Evolutionary conservation across 2,888 invertebrate genomes (phyloP).

Genomic region (Amitus sp.): DNA sequence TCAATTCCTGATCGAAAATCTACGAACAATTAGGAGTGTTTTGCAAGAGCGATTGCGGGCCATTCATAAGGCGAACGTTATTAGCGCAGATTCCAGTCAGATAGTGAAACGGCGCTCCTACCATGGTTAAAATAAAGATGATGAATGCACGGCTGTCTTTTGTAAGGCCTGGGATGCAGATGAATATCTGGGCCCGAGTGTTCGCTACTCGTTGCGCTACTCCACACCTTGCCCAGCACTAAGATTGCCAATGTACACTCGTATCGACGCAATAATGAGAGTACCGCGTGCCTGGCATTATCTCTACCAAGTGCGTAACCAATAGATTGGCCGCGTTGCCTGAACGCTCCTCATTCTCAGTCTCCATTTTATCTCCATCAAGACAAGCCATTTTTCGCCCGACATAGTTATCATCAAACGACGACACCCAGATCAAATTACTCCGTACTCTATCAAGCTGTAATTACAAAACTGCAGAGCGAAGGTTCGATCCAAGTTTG

Average conservation of each 20-base stretch:
- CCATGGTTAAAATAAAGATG: conserved; percentile 63
- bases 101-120: conserved; percentile 49
- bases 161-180: conserved; percentile 52
- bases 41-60: conserved; percentile 47
- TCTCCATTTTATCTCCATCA: conserved; percentile 26
- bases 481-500: too few species aligned
- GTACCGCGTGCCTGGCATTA: conserved; percentile 13
- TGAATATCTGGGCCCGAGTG: conserved; percentile 55
- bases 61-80: conserved; percentile 61
- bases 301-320: conserved; percentile 5
- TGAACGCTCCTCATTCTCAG: conserved; percentile 3
- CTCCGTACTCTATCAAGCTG: conserved; percentile 22
- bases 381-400: conserved; percentile 14
- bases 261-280: conserved; percentile 22
- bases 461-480: conserved; percentile 27
- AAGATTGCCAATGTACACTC: conserved; percentile 34
- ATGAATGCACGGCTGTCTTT: conserved; percentile 56
- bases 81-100: conserved; percentile 60
- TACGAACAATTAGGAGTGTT: conserved; percentile 6
- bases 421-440: conserved; percentile 12
- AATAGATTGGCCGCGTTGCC: conserved; percentile 13
- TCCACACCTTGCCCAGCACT: conserved; percentile 13
- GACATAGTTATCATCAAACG: conserved; percentile 11
- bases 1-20: conserved; percentile 2
- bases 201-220: conserved; percentile 33